phyloP scores from a whole-genome alignment of 2,113 vertebrate species.

The Tetraodon nigroviridis region DNA sequence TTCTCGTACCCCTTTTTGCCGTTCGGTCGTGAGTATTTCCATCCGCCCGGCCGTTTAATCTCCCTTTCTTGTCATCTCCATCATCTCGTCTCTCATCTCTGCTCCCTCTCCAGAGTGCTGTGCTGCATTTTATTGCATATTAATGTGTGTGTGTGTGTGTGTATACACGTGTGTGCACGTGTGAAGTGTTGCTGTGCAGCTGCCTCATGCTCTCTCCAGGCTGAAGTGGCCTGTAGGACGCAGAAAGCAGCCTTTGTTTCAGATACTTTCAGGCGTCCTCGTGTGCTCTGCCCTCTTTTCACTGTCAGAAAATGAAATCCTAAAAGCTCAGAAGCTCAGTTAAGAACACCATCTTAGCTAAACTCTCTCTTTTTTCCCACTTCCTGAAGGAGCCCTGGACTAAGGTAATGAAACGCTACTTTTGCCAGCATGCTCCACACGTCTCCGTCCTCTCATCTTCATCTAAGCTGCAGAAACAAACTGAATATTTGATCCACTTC shows the following conservation, averaged over 20 bases:
- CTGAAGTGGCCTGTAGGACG: conserved; percentile 36
- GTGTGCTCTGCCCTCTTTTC: background rate
- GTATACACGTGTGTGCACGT: conserved; percentile 14
- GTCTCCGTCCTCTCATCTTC: background rate
- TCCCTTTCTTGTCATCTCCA: background rate
- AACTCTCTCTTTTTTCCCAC: conserved; percentile 35
- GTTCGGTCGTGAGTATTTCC: background rate
- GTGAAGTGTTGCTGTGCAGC: conserved; percentile 42
- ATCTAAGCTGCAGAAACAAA: background rate
- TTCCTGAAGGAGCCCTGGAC: conserved; percentile 56
- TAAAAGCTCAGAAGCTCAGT: background rate
- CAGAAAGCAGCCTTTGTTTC: conserved; percentile 8
- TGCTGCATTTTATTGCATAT: conserved; percentile 50
- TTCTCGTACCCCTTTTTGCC: no score
- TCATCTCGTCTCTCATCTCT: conserved; percentile 5
- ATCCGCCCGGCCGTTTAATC: background rate
- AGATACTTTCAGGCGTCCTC: background rate
- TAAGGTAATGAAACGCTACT: conserved; percentile 49
- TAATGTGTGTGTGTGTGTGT: conserved; percentile 31
- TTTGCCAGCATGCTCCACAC: conserved; percentile 26
- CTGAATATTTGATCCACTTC: background rate
- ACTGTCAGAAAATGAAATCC: background rate
- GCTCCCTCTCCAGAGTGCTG: background rate
- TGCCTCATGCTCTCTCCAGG: conserved; percentile 23
- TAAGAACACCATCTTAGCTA: background rate